Conservation (phyloP, 2,113 vertebrate species). For the Micronisus gabar region DNA sequence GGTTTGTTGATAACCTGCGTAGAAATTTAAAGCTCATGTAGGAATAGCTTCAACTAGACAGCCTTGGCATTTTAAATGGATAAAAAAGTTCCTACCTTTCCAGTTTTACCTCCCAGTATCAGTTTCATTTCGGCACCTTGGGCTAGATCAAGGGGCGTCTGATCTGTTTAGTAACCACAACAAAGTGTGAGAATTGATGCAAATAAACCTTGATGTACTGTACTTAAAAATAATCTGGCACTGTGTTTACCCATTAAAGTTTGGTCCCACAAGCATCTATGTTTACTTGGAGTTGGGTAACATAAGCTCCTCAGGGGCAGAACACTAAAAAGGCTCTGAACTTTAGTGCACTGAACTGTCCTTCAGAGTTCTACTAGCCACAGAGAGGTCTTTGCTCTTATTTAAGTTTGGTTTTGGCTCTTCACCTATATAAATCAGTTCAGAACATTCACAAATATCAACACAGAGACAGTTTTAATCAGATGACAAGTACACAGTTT, state of each 20-base stretch:
- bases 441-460: background rate
- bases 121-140: slow-evolving; percentile 82
- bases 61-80: background rate
- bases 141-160: slow-evolving; percentile 84
- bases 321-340: background rate
- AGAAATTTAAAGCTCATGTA: slow-evolving; percentile 8
- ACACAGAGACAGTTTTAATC: background rate
- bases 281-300: background rate
- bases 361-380: background rate
- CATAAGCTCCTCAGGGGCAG: background rate
- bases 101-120: slow-evolving; percentile 75
- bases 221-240: background rate
- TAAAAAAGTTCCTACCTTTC: slow-evolving; percentile 73
- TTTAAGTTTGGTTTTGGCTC: background rate
- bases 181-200: background rate
- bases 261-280: background rate
- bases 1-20: slow-evolving; percentile 71
- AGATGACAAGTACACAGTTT: background rate
- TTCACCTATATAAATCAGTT: background rate
- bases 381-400: background rate
- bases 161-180: slow-evolving; percentile 72
- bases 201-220: background rate
- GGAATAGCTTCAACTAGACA: background rate
- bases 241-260: background rate
- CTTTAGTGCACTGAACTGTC: background rate